Evolutionary conservation across 2,888 invertebrate species (phyloP).

Genomic region (Ophion costatus): DNA sequence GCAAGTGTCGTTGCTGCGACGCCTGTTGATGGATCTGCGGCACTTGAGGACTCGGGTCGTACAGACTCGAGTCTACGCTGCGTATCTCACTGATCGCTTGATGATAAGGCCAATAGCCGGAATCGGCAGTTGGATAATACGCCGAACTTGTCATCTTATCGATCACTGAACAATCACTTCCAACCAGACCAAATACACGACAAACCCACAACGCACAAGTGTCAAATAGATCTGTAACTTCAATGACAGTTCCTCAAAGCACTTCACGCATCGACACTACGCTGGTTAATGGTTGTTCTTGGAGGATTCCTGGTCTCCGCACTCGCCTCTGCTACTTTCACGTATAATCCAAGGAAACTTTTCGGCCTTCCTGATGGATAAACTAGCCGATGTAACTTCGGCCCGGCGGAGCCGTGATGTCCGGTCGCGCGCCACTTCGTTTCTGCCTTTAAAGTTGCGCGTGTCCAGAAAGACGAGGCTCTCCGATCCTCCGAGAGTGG

Average conservation of each 20-base stretch:
- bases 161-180: neutral
- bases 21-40: slow-evolving; percentile 53
- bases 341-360: neutral
- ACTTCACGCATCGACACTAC: neutral
- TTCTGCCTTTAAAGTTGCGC: slow-evolving; percentile 66
- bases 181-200: neutral
- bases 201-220: neutral
- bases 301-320: neutral
- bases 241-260: slow-evolving; percentile 1
- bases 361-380: neutral
- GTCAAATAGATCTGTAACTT: neutral
- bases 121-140: slow-evolving; percentile 70
- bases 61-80: slow-evolving; percentile 62
- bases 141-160: slow-evolving; percentile 74
- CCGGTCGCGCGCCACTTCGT: slow-evolving; percentile 69
- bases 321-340: neutral
- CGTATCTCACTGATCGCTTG: slow-evolving; percentile 63
- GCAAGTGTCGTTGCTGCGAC: slow-evolving; percentile 54
- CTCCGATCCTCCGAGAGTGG: slow-evolving; percentile 22
- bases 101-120: slow-evolving; percentile 74
- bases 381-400: too few species aligned
- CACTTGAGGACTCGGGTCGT: slow-evolving; percentile 58
- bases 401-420: slow-evolving; percentile 65
- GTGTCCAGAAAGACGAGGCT: slow-evolving; percentile 57
- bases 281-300: neutral